Conservation (phyloP, 2,888 invertebrate genomes). For the Thecophora atra region DNA sequence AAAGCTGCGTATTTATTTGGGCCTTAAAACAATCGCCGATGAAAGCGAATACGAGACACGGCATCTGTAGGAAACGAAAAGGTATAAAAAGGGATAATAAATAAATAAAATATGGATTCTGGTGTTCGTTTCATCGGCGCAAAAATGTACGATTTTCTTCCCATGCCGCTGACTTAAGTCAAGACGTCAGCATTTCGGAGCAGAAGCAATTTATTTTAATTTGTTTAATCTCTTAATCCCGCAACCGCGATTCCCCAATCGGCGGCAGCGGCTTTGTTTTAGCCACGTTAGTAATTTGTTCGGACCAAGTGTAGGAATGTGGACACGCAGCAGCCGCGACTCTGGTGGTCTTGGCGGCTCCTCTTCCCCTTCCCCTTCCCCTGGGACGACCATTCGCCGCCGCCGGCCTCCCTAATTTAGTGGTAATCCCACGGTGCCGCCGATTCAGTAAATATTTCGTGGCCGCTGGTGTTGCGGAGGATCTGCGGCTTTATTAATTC, state of each 20-base stretch:
- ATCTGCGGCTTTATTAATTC: conserved; percentile 36
- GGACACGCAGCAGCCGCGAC: conserved; percentile 30
- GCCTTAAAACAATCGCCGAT: too few relatives aligned
- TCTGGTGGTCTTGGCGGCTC: conserved; percentile 48
- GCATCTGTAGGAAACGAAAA: too few relatives aligned
- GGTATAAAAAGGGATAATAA: too few relatives aligned
- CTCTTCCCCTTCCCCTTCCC: conserved; percentile 16
- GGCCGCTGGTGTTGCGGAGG: conserved; percentile 21
- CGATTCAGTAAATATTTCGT: not conserved
- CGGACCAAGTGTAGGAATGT: conserved; percentile 5
- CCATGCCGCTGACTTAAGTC: conserved; percentile 18
- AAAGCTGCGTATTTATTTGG: too few relatives aligned
- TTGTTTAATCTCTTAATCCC: conserved; percentile 61
- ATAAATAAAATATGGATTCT: not conserved
- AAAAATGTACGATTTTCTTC: conserved; percentile 8
- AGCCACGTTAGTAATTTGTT: conserved; percentile 32
- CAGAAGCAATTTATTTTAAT: conserved; percentile 61
- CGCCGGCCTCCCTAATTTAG: conserved; percentile 37
- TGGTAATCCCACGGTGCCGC: conserved; percentile 33
- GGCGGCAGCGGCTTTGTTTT: conserved; percentile 16
- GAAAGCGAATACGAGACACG: too few relatives aligned
- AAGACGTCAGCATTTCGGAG: conserved; percentile 42
- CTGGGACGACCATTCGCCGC: too few relatives aligned
- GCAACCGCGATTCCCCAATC: conserved; percentile 9
- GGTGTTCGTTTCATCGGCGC: not conserved